Conservation (phyloP, 2,113 vertebrate genomes). For the Apistogramma diplotaenia region DNA sequence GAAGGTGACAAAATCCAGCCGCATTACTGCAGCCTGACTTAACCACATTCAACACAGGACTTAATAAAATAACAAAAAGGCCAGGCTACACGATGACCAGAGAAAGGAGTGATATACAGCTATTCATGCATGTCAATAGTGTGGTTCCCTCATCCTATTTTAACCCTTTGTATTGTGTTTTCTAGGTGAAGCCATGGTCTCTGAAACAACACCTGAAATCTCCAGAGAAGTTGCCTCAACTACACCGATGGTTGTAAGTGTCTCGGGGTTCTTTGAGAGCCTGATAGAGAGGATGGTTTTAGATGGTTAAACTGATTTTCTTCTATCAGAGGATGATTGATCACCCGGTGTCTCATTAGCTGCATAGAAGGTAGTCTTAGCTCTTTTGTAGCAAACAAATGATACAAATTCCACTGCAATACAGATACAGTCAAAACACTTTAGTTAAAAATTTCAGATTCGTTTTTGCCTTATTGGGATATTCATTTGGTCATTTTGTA, state of each 20-base stretch:
- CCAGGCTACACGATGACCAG: background rate
- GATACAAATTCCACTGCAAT: too few species aligned
- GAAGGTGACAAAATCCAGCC: slow-evolving; percentile 33
- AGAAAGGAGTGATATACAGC: background rate
- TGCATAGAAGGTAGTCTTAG: background rate
- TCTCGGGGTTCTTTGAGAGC: background rate
- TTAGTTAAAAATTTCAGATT: too few species aligned
- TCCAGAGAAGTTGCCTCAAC: slow-evolving; percentile 42
- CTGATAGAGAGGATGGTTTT: background rate
- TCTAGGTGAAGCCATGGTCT: slow-evolving; percentile 60
- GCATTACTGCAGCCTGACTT: background rate
- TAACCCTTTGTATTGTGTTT: slow-evolving; percentile 13
- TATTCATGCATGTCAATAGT: background rate
- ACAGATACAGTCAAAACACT: too few species aligned
- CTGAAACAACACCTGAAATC: slow-evolving; percentile 51
- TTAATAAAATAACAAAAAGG: background rate
- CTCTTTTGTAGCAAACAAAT: background rate
- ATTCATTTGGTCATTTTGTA: too few species aligned
- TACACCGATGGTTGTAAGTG: slow-evolving; percentile 62
- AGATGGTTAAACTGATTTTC: background rate
- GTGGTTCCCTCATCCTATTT: background rate
- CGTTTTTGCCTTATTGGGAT: too few species aligned
- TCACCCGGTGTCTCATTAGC: background rate
- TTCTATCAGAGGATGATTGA: background rate
- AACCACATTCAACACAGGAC: slow-evolving; percentile 9